Evolutionary conservation across 2,888 invertebrate genomes (phyloP).

Genomic region (Scrobipalpa costella): DNA sequence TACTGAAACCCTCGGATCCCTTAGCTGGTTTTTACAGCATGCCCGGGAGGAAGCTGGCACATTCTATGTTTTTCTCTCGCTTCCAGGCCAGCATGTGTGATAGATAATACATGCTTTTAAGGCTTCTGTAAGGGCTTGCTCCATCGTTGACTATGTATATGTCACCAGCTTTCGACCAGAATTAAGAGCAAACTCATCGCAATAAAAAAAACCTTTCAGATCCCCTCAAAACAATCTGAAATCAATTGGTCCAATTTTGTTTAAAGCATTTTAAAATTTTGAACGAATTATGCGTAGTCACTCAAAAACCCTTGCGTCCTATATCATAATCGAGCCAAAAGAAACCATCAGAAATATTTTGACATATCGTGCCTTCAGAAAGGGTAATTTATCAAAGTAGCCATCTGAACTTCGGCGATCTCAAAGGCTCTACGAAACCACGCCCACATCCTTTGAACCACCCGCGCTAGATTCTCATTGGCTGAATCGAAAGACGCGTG

Average conservation of each 20-base stretch:
- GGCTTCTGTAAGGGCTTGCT: no score
- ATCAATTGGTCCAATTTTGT: background rate
- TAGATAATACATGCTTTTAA: no score
- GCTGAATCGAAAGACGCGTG: constrained; percentile 33
- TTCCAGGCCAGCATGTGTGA: no score
- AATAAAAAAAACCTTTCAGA: background rate
- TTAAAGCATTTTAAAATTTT: background rate
- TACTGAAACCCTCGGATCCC: no score
- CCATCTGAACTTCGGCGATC: constrained; percentile 33
- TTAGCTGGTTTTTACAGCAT: no score
- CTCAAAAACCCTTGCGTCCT: background rate
- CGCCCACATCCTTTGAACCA: constrained; percentile 35
- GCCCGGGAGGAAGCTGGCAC: no score
- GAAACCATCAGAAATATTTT: constrained; percentile 37
- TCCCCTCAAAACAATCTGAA: background rate
- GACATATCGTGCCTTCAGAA: constrained; percentile 34
- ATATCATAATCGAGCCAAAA: background rate
- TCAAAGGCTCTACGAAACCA: constrained; percentile 29
- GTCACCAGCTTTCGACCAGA: no score
- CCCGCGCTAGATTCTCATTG: constrained; percentile 33
- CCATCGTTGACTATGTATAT: no score
- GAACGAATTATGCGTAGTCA: constrained; percentile 11
- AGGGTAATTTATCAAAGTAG: constrained; percentile 35
- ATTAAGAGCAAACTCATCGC: background rate
- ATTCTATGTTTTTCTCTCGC: no score